Base-by-base conservation (phyloP, 2,113 vertebrate genomes). In the Henicopernis longicauda region DNA sequence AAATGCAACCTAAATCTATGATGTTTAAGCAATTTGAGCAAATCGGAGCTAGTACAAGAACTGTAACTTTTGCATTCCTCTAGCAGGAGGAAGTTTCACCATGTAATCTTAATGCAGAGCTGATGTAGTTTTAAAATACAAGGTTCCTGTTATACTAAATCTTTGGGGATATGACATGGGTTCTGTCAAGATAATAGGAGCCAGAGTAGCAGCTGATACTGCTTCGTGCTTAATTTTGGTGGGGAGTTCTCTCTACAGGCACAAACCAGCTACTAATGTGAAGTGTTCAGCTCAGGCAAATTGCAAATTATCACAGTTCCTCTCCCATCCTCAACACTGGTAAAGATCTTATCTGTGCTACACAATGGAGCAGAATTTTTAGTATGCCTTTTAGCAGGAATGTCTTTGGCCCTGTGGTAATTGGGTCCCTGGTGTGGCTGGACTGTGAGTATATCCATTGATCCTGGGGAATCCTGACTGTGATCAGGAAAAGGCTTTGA, bases 401-500 rank as follows among this genome's bases (percentile, higher is more conserved):
- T 71, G 52, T 76, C 57, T 96, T 91, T 80, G 90, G 58, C 87
- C 82, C 73, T 61, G 44, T 80, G 81, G 54, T 93, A 85, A 54
- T 90, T 25, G 0, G 5, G 54, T 95, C 96, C 40, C 92, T 52
- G 32, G n/a, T 69, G 93, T 85, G 74, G 32, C 84, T 94, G 95
- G 95, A 87, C 79, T 94, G 47, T 49, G 82, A 80, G 78, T 63
- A 3, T 82, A 57, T 88, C 87, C 84, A 82, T 85, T 96, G 96
- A 97, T 96, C 93, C 65, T 65, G 66, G 90, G 89, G 93, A 96
- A 95, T 96, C 95, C 95, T 7, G 70, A 31, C 96, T 96, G 92
- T 93, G 93, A 97, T 96, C 92, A 79, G 74, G 87, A 85, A 87
- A 90, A 96, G n/a, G 74, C 96, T 97, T 96, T 96, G 95, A 96